Conservation (phyloP, 2,888 invertebrate species). For the Eremobia ochroleuca region DNA sequence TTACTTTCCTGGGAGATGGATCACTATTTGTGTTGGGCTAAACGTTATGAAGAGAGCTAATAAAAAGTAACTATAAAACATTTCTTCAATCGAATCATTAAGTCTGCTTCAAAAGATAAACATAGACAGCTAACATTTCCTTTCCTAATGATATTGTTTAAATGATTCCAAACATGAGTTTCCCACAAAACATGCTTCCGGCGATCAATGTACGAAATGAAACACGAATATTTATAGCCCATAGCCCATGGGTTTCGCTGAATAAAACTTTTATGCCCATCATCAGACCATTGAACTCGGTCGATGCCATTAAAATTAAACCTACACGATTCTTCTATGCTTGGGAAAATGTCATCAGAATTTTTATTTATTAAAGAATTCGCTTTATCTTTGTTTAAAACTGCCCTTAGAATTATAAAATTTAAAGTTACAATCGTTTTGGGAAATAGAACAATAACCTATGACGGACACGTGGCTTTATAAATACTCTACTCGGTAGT, state of each 20-base stretch:
- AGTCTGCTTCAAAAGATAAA: conserved; percentile 7
- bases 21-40: not conserved
- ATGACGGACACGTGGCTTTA: conserved; percentile 31
- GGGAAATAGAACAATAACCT: conserved; percentile 25
- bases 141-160: conserved; percentile 27
- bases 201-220: conserved; percentile 26
- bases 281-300: conserved; percentile 67
- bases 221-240: conserved; percentile 59
- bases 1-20: not conserved
- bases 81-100: not conserved
- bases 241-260: conserved; percentile 68
- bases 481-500: conserved; percentile 33
- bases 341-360: conserved; percentile 38
- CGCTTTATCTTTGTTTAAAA: conserved; percentile 20
- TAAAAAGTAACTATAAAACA: not conserved
- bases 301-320: conserved; percentile 57
- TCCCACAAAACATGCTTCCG: conserved; percentile 49
- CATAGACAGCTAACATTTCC: conserved; percentile 12
- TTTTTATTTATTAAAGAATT: conserved; percentile 26
- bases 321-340: conserved; percentile 37
- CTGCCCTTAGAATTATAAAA: conserved; percentile 13
- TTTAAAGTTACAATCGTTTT: conserved; percentile 2
- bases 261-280: conserved; percentile 67
- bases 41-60: not conserved
- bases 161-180: conserved; percentile 39